Evolutionary conservation across 2,888 invertebrate genomes (phyloP).

Genomic region (Apodemia zela): DNA sequence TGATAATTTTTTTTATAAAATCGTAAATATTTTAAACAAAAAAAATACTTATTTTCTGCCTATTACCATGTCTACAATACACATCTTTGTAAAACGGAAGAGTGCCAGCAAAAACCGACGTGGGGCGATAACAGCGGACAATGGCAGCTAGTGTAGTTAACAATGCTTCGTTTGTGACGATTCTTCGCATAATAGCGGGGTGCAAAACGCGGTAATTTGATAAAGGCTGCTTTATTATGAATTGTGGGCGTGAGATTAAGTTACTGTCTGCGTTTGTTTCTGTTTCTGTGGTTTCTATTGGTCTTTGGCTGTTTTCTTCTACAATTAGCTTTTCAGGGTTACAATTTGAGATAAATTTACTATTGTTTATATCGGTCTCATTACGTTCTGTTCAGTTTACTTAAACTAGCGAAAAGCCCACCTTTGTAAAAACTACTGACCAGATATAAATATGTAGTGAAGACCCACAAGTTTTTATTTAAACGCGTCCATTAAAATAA

Average conservation of each 20-base stretch:
- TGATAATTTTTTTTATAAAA: too few relatives aligned
- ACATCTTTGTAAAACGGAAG: slow-evolving; percentile 59
- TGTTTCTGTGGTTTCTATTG: slow-evolving; percentile 47
- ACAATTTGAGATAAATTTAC: neutral
- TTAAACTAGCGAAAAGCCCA: too few relatives aligned
- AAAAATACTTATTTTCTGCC: slow-evolving; percentile 31
- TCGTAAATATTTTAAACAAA: neutral
- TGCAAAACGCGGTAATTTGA: slow-evolving; percentile 72
- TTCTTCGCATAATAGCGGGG: slow-evolving; percentile 75
- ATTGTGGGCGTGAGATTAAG: slow-evolving; percentile 73
- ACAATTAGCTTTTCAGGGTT: slow-evolving; percentile 27
- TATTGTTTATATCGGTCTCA: too few relatives aligned
- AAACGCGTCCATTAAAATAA: too few relatives aligned
- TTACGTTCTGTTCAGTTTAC: too few relatives aligned
- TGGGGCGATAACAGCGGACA: slow-evolving; percentile 72
- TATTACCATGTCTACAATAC: slow-evolving; percentile 44
- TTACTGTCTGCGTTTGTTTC: slow-evolving; percentile 53
- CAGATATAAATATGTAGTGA: too few relatives aligned
- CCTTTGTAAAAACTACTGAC: too few relatives aligned
- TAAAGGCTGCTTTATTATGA: slow-evolving; percentile 69
- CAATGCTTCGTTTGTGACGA: slow-evolving; percentile 79
- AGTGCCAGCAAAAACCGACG: slow-evolving; percentile 73
- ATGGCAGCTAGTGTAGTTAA: slow-evolving; percentile 71
- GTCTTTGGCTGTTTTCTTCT: slow-evolving; percentile 28
- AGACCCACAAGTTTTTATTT: too few relatives aligned